phyloP scores from a whole-genome alignment of 2,888 invertebrate genomes.

The Heliconius hortense region DNA sequence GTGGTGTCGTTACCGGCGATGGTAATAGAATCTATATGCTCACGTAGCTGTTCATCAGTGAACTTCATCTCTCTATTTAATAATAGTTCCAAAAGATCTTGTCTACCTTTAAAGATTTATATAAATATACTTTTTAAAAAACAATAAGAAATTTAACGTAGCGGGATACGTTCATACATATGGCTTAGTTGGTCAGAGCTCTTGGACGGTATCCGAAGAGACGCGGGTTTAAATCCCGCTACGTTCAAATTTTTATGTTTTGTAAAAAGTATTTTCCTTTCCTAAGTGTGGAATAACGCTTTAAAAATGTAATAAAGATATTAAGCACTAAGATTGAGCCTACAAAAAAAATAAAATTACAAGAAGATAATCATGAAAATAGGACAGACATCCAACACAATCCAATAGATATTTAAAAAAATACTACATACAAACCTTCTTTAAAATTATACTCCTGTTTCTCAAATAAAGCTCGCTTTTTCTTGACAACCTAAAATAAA shows the following conservation, averaged over 20 bases:
- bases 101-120: conserved; percentile 30
- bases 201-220: too few relatives aligned
- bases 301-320: neutral
- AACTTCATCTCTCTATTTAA: conserved; percentile 75
- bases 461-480: conserved; percentile 48
- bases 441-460: conserved; percentile 30
- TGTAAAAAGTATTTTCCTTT: neutral
- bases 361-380: neutral
- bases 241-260: too few relatives aligned
- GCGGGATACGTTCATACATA: too few relatives aligned
- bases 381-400: too few relatives aligned
- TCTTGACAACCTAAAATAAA: conserved; percentile 54
- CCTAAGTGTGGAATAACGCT: too few relatives aligned
- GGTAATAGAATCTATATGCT: conserved; percentile 83
- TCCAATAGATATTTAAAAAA: neutral
- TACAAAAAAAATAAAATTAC: neutral
- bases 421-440: conserved; percentile 32
- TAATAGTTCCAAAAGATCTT: conserved; percentile 41
- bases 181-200: too few relatives aligned
- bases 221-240: too few relatives aligned
- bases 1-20: conserved; percentile 82
- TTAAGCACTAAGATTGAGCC: neutral
- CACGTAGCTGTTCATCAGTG: conserved; percentile 78
- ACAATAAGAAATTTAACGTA: neutral
- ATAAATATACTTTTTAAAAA: conserved; percentile 18